Base-by-base conservation (phyloP, 2,113 vertebrate genomes). In the Blennius ocellaris region DNA sequence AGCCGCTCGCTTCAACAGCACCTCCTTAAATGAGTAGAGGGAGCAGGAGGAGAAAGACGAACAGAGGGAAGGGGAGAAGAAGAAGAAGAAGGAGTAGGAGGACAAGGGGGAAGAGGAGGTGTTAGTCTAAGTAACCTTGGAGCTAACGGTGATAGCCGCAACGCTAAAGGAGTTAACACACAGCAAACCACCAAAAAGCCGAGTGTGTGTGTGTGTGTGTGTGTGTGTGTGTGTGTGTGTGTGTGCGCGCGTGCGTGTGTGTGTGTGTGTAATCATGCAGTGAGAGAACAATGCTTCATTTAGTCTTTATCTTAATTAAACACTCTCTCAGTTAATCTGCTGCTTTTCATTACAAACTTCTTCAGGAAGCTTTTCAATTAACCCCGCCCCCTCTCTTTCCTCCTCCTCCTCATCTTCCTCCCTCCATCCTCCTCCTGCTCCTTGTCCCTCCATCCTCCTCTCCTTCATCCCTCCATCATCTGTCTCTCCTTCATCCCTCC, bases 281-380 rank as follows among this genome's bases (percentile, higher is more conserved):
- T 14, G 21, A 61, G 71, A 78, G 78, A 81, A 84, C 85, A 73
- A 76, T 73, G 78, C 80, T 77, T 83, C 68, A 57, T 79, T 85
- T 62, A 79, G 69, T 66, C 81, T 84, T 89, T 89, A 89, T 89
- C 87, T 89, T 89, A 89, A 89, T 89, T 89, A 86, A 89, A 86
- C 83, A 78, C 69, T n/a, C 79, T 63, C 64, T 59, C 54, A 12
- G 78, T 80, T 86, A 89, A 89, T 86, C 87, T 85, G 70, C 86
- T 81, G 82, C 85, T 83, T 84, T 77, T 75, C 82, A 87, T 82
- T 82, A 71, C 65, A 68, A 68, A 87, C 78, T 70, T 77, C 64
- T 72, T 58, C 69, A 70, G 51, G 38, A 76, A 30, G 59, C 12
- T 72, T 83, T 80, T 81, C 69, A 88, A 78, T 86, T 84, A 88